phyloP scores from a whole-genome alignment of 2,797 vertebrate species.

The Platyrinchus mystaceus region DNA sequence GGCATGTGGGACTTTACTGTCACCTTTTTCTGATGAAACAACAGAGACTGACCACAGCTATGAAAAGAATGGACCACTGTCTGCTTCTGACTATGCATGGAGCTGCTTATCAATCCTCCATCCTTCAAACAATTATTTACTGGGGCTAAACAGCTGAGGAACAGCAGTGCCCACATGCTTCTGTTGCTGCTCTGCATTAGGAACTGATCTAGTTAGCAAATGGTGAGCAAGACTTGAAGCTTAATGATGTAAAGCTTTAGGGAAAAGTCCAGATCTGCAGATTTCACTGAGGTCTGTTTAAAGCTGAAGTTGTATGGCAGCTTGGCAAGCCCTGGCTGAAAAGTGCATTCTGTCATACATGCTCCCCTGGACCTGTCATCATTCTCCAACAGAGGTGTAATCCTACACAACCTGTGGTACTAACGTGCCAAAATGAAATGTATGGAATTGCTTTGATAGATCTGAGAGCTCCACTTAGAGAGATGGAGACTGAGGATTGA shows the following conservation, averaged over 20 bases:
- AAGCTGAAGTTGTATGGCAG: neutral
- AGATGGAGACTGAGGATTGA: neutral
- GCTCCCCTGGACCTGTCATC: neutral
- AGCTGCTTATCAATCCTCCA: neutral
- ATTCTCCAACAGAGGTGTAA: neutral
- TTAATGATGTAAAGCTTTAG: neutral
- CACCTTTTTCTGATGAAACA: neutral
- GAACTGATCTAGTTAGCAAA: neutral
- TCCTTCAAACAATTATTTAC: neutral
- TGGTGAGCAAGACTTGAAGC: neutral
- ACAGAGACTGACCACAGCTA: neutral
- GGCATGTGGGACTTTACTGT: neutral
- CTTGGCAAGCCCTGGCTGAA: neutral
- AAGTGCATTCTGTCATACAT: rapidly evolving
- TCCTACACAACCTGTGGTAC: neutral
- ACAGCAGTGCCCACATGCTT: neutral
- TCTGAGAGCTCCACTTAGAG: neutral
- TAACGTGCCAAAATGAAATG: rapidly evolving
- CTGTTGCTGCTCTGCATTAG: neutral
- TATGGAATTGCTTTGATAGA: neutral
- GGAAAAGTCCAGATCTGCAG: neutral
- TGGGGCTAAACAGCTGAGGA: neutral
- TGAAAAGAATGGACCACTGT: neutral
- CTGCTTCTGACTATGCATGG: neutral
- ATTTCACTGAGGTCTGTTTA: neutral